Percentiles rank a stretch among this genome's conserved stretches.
These are phyloP conservation scores for Oconnorella tubifera DNA, from an alignment of 2,888 invertebrate genomes.

Conservation along the genomic window DNA sequence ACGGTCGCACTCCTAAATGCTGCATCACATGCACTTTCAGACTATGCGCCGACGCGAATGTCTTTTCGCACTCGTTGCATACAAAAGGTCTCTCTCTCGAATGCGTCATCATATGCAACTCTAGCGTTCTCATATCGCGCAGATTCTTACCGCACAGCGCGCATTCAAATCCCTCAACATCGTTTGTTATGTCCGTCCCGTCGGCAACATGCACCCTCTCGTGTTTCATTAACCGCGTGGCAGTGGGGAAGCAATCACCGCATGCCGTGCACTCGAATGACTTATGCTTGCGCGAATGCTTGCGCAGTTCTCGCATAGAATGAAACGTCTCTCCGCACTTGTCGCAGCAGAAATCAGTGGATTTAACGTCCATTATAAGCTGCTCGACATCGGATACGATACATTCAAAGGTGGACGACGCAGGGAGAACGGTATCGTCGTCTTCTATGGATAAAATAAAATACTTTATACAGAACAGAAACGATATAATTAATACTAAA, in stretches of 20 bases:
- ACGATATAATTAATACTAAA: too few relatives aligned
- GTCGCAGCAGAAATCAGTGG: not conserved
- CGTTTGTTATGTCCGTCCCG: not conserved
- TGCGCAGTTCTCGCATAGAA: not conserved
- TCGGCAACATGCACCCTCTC: not conserved
- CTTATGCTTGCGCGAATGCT: not conserved
- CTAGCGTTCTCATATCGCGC: not conserved
- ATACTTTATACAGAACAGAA: too few relatives aligned
- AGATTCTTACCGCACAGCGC: not conserved
- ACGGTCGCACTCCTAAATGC: not conserved
- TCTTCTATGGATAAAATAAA: too few relatives aligned
- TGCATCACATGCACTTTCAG: not conserved
- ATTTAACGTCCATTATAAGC: too few relatives aligned
- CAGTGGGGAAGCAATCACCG: not conserved
- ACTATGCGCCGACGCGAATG: not conserved
- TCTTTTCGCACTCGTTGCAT: not conserved
- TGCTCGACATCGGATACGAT: too few relatives aligned
- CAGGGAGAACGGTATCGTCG: too few relatives aligned
- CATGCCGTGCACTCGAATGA: not conserved
- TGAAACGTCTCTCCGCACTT: not conserved
- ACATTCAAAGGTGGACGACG: too few relatives aligned
- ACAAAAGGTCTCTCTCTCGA: not conserved
- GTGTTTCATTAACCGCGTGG: not conserved
- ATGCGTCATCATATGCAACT: not conserved
- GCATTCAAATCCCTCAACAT: not conserved